Evolutionary conservation across 2,113 vertebrate species (phyloP).

Genomic region (Pygoscelis antarcticus): DNA sequence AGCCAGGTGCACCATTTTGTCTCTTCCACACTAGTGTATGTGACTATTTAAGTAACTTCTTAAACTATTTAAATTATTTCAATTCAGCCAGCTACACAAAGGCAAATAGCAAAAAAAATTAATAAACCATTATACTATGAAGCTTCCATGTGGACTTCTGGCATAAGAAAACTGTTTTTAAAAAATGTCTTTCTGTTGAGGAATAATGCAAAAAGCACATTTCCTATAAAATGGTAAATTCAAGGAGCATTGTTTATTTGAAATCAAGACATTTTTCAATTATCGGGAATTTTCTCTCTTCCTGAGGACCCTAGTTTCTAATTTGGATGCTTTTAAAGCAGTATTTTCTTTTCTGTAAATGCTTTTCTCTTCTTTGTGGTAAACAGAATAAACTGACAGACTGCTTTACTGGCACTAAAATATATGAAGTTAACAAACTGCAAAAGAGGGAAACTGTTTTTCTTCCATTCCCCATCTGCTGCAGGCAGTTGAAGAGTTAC

Average conservation of each 20-base stretch:
- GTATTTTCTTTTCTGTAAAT: not conserved
- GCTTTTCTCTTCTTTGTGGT: not conserved
- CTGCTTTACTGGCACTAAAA: not conserved
- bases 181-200: not conserved
- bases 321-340: not conserved
- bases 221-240: not conserved
- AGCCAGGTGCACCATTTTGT: not conserved
- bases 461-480: constrained; percentile 37
- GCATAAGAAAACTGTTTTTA: not conserved
- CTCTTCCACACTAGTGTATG: not conserved
- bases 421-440: not conserved
- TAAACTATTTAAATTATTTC: not conserved
- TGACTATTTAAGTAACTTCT: not conserved
- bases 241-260: not conserved
- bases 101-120: not conserved
- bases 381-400: constrained; percentile 16
- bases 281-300: not conserved
- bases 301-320: not conserved
- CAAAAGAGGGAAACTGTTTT: constrained; percentile 6
- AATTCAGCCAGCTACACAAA: not conserved
- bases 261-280: not conserved
- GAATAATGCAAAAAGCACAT: not conserved
- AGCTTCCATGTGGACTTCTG: not conserved
- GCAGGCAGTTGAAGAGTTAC: constrained; percentile 40
- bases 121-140: not conserved